Base-by-base conservation (phyloP, 2,113 vertebrate genomes). In the Syrmaticus mikado region DNA sequence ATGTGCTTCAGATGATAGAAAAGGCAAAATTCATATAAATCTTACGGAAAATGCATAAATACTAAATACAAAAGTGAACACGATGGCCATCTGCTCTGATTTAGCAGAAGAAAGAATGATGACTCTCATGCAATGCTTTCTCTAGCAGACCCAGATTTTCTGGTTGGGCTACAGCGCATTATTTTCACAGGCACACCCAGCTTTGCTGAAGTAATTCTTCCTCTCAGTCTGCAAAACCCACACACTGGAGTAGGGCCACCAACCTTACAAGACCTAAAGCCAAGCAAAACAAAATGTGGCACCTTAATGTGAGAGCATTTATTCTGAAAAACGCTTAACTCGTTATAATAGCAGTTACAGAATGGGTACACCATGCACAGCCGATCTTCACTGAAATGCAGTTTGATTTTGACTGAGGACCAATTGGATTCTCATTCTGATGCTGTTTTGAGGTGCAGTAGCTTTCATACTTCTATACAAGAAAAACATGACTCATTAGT, bases 371-470 rank as follows among this genome's bases (percentile, higher is more conserved):
- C 7, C 60, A 73, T 14, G 55, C 21, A 36, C 41, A 30, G 41
- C 12, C 34, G 36, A 46, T 18, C 36, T 58, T 82, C 43, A 77
- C 53, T 64, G 71, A 78, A 65, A 78, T 18, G 41, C 13, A 34
- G 10, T 32, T 38, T 58, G 58, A 62, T 72, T 72, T 61, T 45
- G 80, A 38, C 41, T 0, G 0, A 52, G 1, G 1, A 30, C n/a
- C 43, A 25, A 21, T 32, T 19, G 38, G 19, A 27, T 22, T 48
- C 57, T 17, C 45, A 25, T 18, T 89, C n/a, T 52, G 40, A 16
- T 57, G 62, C 45, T 73, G 10, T 61, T 89, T 62, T 14, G 58
- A 46, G n/a, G 41, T 77, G 65, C 1, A 1, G 24, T 57, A 45
- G 27, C 65, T 89, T 77, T 62, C 41, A 20, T n/a, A n/a, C 8